These are phyloP conservation scores for Archilochus colubris DNA, from an alignment of 2,113 vertebrate genomes.

Conservation along the genomic window DNA sequence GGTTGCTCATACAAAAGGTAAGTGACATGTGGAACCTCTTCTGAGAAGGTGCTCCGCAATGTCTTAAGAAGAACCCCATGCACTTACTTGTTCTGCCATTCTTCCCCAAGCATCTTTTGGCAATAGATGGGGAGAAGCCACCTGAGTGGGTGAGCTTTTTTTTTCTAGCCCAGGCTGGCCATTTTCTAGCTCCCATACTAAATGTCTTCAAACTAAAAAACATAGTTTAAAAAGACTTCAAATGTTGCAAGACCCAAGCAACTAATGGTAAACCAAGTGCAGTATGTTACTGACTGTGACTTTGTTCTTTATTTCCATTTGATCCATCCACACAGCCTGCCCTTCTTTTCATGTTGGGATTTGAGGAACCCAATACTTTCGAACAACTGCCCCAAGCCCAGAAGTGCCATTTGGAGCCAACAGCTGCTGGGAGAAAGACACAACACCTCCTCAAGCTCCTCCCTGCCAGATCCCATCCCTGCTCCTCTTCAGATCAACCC, in stretches of 20 bases:
- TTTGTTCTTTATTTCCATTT: background rate
- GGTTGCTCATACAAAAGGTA: background rate
- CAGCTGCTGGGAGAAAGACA: constrained; percentile 12
- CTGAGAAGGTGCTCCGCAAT: background rate
- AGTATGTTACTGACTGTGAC: rapidly evolving
- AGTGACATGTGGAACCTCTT: background rate
- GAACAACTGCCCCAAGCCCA: background rate
- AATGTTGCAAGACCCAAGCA: background rate
- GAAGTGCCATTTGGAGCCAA: constrained; percentile 9
- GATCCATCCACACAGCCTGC: background rate
- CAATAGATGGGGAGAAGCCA: background rate
- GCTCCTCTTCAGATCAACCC: background rate
- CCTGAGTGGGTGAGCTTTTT: rapidly evolving
- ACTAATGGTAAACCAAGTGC: background rate
- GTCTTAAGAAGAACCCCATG: background rate
- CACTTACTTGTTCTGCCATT: background rate
- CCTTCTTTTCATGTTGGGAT: background rate
- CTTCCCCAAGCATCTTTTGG: background rate
- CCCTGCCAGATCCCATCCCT: background rate
- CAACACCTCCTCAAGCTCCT: background rate
- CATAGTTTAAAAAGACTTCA: background rate
- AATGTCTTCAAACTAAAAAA: background rate
- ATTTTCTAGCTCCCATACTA: background rate
- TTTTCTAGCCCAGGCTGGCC: background rate
- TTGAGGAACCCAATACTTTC: background rate